A percentile compares a stretch with the other conserved stretches of the same genome.
Conservation (phyloP, 2,113 vertebrate genomes). For the Trogon melanurus region DNA sequence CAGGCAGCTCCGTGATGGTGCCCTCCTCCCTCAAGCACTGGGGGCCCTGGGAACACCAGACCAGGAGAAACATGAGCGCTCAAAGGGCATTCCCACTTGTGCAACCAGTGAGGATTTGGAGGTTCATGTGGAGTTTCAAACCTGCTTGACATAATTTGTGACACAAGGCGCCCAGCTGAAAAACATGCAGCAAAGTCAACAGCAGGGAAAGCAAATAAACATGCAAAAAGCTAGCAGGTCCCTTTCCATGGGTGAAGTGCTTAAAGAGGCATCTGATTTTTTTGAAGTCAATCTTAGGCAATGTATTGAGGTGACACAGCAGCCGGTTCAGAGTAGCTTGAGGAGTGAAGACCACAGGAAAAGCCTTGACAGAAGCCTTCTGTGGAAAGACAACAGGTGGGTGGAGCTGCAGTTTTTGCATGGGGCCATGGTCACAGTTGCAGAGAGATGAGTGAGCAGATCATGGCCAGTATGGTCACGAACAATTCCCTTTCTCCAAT, state of each 20-base stretch:
- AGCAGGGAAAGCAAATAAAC: not conserved
- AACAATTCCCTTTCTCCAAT: not conserved
- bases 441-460: not conserved
- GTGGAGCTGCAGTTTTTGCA: not conserved
- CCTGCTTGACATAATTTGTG: not conserved
- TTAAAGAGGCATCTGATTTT: not conserved
- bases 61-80: not conserved
- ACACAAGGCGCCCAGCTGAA: not conserved
- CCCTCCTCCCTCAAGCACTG: fast-evolving
- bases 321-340: not conserved
- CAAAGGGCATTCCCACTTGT: constrained; percentile 1
- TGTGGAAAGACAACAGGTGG: not conserved
- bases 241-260: not conserved
- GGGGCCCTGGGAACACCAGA: not conserved
- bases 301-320: not conserved
- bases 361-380: not conserved
- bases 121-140: fast-evolving
- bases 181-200: not conserved
- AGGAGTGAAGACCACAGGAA: not conserved
- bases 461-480: not conserved
- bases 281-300: not conserved
- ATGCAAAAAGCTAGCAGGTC: not conserved
- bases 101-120: not conserved
- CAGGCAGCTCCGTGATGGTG: fast-evolving
- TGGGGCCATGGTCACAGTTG: not conserved